Evolutionary conservation across 2,888 invertebrate species (phyloP), one percentile per base, ranked within the genome.

Genomic region (Pogonocherus hispidulus): DNA sequence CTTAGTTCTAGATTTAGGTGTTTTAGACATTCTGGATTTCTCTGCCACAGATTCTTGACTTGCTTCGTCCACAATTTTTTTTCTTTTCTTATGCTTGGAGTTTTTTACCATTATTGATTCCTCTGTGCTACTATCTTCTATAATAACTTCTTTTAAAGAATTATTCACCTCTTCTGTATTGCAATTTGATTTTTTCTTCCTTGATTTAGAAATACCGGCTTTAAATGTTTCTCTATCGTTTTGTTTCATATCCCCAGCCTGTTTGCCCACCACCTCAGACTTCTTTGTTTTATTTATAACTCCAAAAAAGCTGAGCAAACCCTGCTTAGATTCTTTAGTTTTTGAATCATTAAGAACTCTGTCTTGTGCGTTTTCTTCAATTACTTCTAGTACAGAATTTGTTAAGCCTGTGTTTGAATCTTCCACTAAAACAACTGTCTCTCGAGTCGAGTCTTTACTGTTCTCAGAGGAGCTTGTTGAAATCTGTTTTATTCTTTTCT

Each of bases 71-170:
- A 47, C n/a, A 41, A 11, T 14, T 16, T 79, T 81, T 69, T 81
- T 84, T 19, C 70, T 70, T 78, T 78, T 85, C 73, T 84, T 87
- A 86, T 0, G 86, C 47, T 86, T 49, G 85, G 46, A 83, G 63
- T 35, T 78, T 67, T 67, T 56, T 70, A 22, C 18, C 16, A 32
- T 11, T 19, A 14, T 14, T 6, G 47, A 14, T 9, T 18, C 14
- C 9, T 35, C 52, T 0, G 20, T 8, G n/a, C 18, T 22, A 23
- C n/a, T 51, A 62, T 71, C 56, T 27, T 67, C 66, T 22, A 54
- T 19, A 46, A 62, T 44, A 49, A 46, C 47, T 20, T 63, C 19
- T n/a, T 41, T 41, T 14, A n/a, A 37, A 3, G 32, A 19, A n/a
- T 55, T 32, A 54, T 68, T 22, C 20, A 3, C 56, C 59, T 63